Evolutionary conservation across 1,140 invertebrate species (phyloP), one percentile per base, ranked within the genome.

Genomic region (Batillaria attramentaria): DNA sequence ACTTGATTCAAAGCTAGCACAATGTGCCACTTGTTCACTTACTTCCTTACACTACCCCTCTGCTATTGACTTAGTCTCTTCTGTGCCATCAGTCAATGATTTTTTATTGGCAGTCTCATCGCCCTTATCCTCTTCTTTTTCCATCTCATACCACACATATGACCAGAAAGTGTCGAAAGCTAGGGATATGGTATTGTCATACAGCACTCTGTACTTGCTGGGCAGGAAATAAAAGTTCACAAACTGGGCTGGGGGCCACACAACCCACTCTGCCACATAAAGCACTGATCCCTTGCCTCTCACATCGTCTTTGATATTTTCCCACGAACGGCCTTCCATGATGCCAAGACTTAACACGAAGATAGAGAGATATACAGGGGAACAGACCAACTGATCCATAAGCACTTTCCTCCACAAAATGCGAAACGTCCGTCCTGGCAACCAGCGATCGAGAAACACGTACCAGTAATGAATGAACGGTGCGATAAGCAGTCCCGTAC

Each of bases 101-200:
- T 54, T 54, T 20, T 20, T 54, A 20, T 54, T 50, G 46, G 10
- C 24, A 13, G 10, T 24, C 50, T 54, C 1, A n/a, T n/a, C 50
- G 18, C 50, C 50, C n/a, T 54, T 1, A 1, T 3, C n/a, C 50
- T 33, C 75, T 39, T 33, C 28, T 24, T 57, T 76, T 2, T 80
- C 54, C 72, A 77, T 79, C 33, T 80, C 78, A 80, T 86, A 88
- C 77, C 96, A 97, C n/a, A 98, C 94, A 90, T 96, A 94, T 37
- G 96, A 97, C n/a, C 96, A 97, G 87, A 97, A 98, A 62, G 96
- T 91, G 90, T 98, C 97, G 92, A 97, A 98, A 16, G 96, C 95
- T 86, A 98, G 92, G 37, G 96, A 97, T 87, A 98, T 95, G 10
- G 94, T 94, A 90, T 96, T 98, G 88, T 98, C 97, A 91, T 97